Base-by-base conservation (phyloP, 2,888 invertebrate genomes). In the Drosophila heteroneura region DNA sequence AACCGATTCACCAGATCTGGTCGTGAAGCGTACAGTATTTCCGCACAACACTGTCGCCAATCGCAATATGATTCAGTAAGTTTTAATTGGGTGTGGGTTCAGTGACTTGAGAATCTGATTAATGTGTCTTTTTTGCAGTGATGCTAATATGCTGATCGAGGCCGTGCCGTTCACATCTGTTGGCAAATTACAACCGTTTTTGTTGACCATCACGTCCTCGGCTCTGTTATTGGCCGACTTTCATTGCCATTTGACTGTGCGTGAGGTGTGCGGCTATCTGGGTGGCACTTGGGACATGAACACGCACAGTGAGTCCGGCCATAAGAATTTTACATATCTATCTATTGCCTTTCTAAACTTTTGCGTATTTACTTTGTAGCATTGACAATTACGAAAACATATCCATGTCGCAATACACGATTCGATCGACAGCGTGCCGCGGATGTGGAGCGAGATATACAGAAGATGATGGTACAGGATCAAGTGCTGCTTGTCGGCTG, bases 221-320 rank as follows among this genome's bases (percentile, higher is more conserved):
- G 97, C 98, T 3, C 96, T 97, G 70, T 94, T 98, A 28, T 95
- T 98, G 72, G 96, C 98, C 91, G 98, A 99, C 93, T 97, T 99
- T 85, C 99, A 99, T 93, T 97, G 98, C 91, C 98, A 99, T 93
- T 94, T 99, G 84, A 97, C 97, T n/a, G 97, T 96, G 91, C 97
- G 97, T 85, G 99, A 99, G 94, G 97, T 98, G 19, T 97, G 97
- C 91, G 99, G 99, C n/a, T 99, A 99, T 93, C 94, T 99, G 60
- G 99, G 97, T 60, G 99, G 99, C 5, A 96, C 96, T 69, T 99
- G 99, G 99, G 99, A 99, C 93, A 96, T 97, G 63, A 97, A 97
- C 92, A 96, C 96, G 74, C 98, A 99, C 91, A 98, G 98, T 98
- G 95, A 95, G 96, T 85, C 95, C 74, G 81, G 82, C 83, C 63